These are phyloP conservation scores for Drosophila kambysellisi DNA, from an alignment of 2,888 invertebrate species.

Conservation along the genomic window DNA sequence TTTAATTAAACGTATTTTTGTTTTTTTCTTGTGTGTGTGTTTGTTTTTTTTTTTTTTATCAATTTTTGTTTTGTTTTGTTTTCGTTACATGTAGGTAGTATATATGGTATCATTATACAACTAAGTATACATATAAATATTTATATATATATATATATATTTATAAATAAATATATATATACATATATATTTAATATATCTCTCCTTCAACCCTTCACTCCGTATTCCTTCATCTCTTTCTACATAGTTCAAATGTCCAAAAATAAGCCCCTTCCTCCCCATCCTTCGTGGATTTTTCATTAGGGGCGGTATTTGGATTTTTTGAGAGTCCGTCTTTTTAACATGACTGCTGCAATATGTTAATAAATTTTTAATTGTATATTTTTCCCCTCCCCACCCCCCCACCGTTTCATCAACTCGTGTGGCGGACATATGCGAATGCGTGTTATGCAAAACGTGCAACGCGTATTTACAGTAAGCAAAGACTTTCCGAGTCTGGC, in stretches of 20 bases:
- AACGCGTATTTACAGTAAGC: slow-evolving; percentile 32
- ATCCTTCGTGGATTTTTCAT: neutral
- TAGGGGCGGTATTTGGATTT: neutral
- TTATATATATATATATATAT: slow-evolving; percentile 12
- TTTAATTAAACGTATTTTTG: slow-evolving; percentile 32
- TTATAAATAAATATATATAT: slow-evolving; percentile 24
- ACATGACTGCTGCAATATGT: neutral
- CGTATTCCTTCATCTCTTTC: slow-evolving; percentile 23
- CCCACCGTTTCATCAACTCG: neutral
- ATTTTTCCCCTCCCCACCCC: neutral
- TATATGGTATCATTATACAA: slow-evolving; percentile 30
- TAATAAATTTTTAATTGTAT: neutral
- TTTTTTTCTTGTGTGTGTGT: neutral
- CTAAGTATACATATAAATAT: slow-evolving; percentile 33
- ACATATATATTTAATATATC: slow-evolving; percentile 5
- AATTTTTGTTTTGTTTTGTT: slow-evolving; percentile 16
- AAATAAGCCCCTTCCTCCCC: neutral
- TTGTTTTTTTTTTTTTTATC: slow-evolving; percentile 1
- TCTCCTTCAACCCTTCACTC: slow-evolving; percentile 18
- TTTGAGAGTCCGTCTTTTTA: neutral
- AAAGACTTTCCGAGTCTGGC: slow-evolving; percentile 1
- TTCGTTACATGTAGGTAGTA: slow-evolving; percentile 22
- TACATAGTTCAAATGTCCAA: slow-evolving; percentile 16
- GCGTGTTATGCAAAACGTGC: slow-evolving; percentile 6
- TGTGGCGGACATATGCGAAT: neutral